Conservation (phyloP, 2,113 vertebrate species). For the Azemiops feae region DNA sequence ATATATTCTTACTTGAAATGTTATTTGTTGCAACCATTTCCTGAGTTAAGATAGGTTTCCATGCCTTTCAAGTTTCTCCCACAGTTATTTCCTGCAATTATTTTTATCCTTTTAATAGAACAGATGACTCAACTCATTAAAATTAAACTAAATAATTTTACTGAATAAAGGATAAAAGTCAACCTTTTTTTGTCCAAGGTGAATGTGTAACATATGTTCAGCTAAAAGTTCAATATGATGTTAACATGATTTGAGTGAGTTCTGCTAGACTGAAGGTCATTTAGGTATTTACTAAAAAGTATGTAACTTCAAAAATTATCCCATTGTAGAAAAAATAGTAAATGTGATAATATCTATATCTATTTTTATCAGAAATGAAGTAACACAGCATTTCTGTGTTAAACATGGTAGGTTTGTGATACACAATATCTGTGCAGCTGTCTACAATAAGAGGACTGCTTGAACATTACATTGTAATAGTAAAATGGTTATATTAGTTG, state of each 20-base stretch:
- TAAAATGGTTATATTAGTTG: background rate
- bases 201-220: background rate
- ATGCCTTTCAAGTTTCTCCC: too few relatives aligned
- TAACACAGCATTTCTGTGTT: background rate
- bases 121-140: background rate
- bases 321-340: background rate
- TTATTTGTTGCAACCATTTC: too few relatives aligned
- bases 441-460: background rate
- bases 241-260: background rate
- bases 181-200: background rate
- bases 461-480: background rate
- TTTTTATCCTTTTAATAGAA: background rate
- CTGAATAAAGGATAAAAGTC: background rate
- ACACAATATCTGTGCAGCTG: background rate
- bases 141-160: background rate
- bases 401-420: background rate
- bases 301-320: background rate
- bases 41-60: too few relatives aligned
- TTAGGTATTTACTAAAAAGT: background rate
- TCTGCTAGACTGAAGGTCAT: background rate
- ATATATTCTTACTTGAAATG: background rate
- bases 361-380: background rate
- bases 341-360: background rate
- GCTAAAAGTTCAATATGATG: background rate
- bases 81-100: background rate